phyloP scores from a whole-genome alignment of 2,113 vertebrate genomes.

The Chrysemys picta region DNA sequence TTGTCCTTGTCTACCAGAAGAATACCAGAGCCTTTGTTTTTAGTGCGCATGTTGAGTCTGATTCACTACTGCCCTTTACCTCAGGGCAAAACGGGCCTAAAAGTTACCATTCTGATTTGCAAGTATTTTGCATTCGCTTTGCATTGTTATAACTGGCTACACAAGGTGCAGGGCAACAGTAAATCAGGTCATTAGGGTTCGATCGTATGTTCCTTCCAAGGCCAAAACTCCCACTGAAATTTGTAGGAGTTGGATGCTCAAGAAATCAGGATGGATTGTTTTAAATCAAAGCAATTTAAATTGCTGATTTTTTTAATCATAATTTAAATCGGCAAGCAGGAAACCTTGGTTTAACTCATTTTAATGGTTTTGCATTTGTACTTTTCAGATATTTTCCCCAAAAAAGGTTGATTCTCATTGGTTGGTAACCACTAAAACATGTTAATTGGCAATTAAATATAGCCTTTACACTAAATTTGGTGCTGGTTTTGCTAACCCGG shows the following conservation, averaged over 20 bases:
- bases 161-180: neutral
- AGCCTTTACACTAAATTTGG: neutral
- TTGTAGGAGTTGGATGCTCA: neutral
- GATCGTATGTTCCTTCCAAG: conserved; percentile 8
- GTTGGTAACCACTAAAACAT: neutral
- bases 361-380: neutral
- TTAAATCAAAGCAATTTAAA: neutral
- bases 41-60: neutral
- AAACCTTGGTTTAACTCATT: neutral
- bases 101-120: conserved; percentile 43
- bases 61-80: conserved; percentile 58
- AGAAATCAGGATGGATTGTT: neutral
- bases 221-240: neutral
- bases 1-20: neutral
- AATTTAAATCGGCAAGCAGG: too few species aligned
- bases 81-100: conserved; percentile 43
- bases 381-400: neutral
- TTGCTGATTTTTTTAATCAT: neutral
- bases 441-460: neutral
- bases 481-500: too few species aligned
- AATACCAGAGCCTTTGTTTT: conserved; percentile 25
- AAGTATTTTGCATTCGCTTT: conserved; percentile 39
- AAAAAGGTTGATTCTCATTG: neutral
- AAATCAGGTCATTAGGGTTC: conserved; percentile 29
- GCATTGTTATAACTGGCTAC: conserved; percentile 40